Evolutionary conservation across 1,140 invertebrate genomes (phyloP).

Genomic region (Onthophagus taurus): DNA sequence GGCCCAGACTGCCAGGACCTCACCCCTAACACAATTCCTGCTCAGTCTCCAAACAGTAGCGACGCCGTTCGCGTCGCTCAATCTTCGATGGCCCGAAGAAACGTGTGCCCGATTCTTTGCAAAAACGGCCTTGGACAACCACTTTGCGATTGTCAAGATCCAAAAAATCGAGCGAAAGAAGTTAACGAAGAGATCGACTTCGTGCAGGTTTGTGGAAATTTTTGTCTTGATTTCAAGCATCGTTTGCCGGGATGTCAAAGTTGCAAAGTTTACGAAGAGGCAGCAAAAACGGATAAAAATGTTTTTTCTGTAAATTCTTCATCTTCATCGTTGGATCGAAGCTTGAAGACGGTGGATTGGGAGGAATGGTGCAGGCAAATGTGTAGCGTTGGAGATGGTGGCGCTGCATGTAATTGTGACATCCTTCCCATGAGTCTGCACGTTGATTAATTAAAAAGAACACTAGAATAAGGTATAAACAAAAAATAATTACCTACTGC

Average conservation of each 20-base stretch:
- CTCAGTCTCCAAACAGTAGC: constrained; percentile 17
- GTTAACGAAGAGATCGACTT: constrained; percentile 21
- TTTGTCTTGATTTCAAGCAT: constrained; percentile 31
- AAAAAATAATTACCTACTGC: neutral
- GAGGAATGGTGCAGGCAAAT: constrained; percentile 38
- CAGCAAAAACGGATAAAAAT: neutral
- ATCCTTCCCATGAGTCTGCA: constrained; percentile 9
- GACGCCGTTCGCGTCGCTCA: neutral
- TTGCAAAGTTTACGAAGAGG: constrained; percentile 19
- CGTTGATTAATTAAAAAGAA: constrained; percentile 3
- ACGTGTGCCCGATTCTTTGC: constrained; percentile 34
- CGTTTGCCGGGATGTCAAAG: constrained; percentile 25
- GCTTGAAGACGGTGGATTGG: constrained; percentile 31
- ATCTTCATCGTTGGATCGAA: neutral
- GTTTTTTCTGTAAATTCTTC: constrained; percentile 5
- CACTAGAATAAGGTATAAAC: neutral
- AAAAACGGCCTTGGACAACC: constrained; percentile 34
- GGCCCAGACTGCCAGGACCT: constrained; percentile 33
- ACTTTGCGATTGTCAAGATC: constrained; percentile 28
- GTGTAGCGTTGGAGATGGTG: constrained; percentile 41
- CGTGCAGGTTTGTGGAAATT: constrained; percentile 30
- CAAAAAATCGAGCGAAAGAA: neutral
- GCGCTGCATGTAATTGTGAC: constrained; percentile 10
- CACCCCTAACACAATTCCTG: constrained; percentile 23
- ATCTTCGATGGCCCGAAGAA: constrained; percentile 19